Evolutionary conservation across 2,888 invertebrate species (phyloP).

Genomic region (Mesoligia furuncula): DNA sequence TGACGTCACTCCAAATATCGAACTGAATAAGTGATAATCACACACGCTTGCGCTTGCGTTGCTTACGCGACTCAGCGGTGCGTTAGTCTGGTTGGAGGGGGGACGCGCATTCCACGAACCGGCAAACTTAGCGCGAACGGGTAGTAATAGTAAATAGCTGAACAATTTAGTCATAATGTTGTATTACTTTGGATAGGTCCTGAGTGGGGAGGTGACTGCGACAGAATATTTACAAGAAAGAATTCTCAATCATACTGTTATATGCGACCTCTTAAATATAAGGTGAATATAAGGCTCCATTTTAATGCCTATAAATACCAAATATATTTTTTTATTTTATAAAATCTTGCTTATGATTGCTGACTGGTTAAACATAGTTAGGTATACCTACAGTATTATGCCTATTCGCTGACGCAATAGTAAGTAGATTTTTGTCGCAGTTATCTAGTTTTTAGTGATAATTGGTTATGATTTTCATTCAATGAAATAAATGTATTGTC

Average conservation of each 20-base stretch:
- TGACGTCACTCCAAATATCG: background rate
- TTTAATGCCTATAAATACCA: conserved; percentile 45
- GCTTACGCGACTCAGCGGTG: background rate
- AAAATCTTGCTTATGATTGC: conserved; percentile 52
- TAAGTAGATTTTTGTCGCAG: conserved; percentile 56
- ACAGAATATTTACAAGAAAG: conserved; percentile 63
- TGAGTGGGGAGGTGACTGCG: conserved; percentile 62
- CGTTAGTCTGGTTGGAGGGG: background rate
- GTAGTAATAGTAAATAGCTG: conserved; percentile 47
- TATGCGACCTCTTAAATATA: conserved; percentile 58
- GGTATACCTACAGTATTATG: conserved; percentile 53
- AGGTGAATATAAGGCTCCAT: conserved; percentile 52
- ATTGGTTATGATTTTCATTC: conserved; percentile 58
- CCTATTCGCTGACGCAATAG: conserved; percentile 55
- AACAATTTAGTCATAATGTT: conserved; percentile 57
- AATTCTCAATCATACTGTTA: conserved; percentile 52
- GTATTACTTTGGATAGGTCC: conserved; percentile 61
- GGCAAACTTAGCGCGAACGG: background rate
- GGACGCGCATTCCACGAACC: background rate
- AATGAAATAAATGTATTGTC: conserved; percentile 64
- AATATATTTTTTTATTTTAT: conserved; percentile 58
- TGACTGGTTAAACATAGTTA: conserved; percentile 44
- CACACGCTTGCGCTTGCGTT: background rate
- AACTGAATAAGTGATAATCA: background rate
- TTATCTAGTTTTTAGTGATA: conserved; percentile 59